Percentiles rank a stretch among this genome's conserved stretches.
Conservation (phyloP, 2,113 vertebrate species). For the human (Homo sapiens) region GRCh38 chr2:234583001-234583500, state of each 20-base stretch:
- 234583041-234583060: too few species aligned
- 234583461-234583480: background rate
- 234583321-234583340: rapidly evolving
- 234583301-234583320: too few species aligned
- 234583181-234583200: background rate
- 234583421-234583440: too few species aligned
- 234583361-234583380: rapidly evolving
- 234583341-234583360: rapidly evolving
- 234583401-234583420: too few species aligned
- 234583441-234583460: background rate
- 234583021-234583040: too few species aligned
- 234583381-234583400: too few species aligned
- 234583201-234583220: rapidly evolving
- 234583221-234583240: background rate
- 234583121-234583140: too few species aligned
- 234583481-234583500: background rate
- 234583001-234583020: too few species aligned
- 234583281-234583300: rapidly evolving
- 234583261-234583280: background rate
- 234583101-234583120: too few species aligned
- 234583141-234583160: too few species aligned
- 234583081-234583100: too few species aligned
- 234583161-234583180: background rate
- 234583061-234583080: too few species aligned
- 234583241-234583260: background rate